Evolutionary conservation across 2,888 invertebrate species (phyloP), one percentile per base, ranked within the genome.

Genomic region (Nowickia ferox): DNA sequence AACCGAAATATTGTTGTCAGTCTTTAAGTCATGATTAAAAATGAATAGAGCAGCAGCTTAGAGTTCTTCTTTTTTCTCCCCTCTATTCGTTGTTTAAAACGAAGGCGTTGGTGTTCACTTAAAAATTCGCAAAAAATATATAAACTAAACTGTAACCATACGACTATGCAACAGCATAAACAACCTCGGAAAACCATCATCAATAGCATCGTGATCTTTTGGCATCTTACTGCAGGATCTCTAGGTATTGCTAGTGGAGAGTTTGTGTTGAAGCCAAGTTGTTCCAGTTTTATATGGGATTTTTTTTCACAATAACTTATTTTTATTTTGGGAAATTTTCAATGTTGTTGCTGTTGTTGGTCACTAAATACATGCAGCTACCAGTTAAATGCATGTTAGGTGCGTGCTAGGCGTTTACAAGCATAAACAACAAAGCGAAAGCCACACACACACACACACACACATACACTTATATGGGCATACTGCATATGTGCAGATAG

Each of bases 381-480:
- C 87, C 87, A 88, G 88, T 86, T 88, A 88, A 88, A 88, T 88
- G 87, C 87, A 87, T 87, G 87, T 88, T 88, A 85, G 87, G 88
- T 87, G 83, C 87, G 86, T 87, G 86, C 84, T 84, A 84, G 84
- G 84, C 84, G 85, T 86, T 87, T 87, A 82, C 85, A 82, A 80
- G 76, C 86, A 86, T 86, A 86, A 86, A 86, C 86, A 86, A 86
- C 55, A 63, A 68, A 74, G 63, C 57, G 65, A 30, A 72, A 79
- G 22, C 17, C 19, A 44, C 19, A 59, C 48, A 68, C 38, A 69
- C 9, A 19, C 19, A 13, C 9, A 59, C 30, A 55, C 8, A 46
- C 42, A 8, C n/a, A 44, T 40, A 69, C 3, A 22, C 44, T 6
- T 30, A 30, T 30, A 6, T 30, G 6, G 30, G 6, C 6, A 30